phyloP scores from a whole-genome alignment of 2,888 invertebrate genomes.

The Aproaerema taeniolella region DNA sequence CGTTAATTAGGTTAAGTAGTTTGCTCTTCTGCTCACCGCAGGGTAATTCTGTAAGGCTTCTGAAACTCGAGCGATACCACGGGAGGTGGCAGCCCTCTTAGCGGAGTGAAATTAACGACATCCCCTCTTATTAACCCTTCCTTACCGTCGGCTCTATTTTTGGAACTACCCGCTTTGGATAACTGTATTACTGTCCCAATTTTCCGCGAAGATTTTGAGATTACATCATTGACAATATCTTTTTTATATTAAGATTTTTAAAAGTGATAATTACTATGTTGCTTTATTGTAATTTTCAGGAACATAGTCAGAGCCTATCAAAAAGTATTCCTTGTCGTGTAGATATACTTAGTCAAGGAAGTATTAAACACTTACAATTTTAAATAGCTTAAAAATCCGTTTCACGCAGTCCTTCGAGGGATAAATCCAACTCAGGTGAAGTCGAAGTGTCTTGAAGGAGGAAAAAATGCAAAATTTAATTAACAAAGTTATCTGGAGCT shows the following conservation, averaged over 20 bases:
- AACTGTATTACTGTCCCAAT: conserved; percentile 34
- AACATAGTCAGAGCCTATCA: no score
- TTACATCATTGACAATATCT: no score
- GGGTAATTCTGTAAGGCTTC: conserved; percentile 45
- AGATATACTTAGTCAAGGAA: neutral
- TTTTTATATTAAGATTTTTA: no score
- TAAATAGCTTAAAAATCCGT: conserved; percentile 25
- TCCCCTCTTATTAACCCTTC: conserved; percentile 63
- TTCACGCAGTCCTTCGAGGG: conserved; percentile 40
- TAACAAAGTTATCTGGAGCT: conserved; percentile 70
- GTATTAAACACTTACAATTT: no score
- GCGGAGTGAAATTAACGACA: conserved; percentile 56
- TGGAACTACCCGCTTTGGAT: conserved; percentile 42
- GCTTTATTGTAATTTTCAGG: conserved; percentile 29
- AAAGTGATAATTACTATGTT: no score
- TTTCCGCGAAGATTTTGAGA: no score
- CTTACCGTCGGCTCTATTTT: conserved; percentile 45
- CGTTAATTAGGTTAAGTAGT: conserved; percentile 66
- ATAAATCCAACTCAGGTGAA: conserved; percentile 47
- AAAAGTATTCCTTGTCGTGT: no score
- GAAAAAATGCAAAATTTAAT: conserved; percentile 70
- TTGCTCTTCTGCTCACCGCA: conserved; percentile 47
- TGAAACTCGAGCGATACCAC: conserved; percentile 51
- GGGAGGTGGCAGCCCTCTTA: conserved; percentile 20
- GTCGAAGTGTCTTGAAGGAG: conserved; percentile 30